Evolutionary conservation across 2,888 invertebrate species (phyloP), one percentile per base, ranked within the genome.

Genomic region (Actias luna): DNA sequence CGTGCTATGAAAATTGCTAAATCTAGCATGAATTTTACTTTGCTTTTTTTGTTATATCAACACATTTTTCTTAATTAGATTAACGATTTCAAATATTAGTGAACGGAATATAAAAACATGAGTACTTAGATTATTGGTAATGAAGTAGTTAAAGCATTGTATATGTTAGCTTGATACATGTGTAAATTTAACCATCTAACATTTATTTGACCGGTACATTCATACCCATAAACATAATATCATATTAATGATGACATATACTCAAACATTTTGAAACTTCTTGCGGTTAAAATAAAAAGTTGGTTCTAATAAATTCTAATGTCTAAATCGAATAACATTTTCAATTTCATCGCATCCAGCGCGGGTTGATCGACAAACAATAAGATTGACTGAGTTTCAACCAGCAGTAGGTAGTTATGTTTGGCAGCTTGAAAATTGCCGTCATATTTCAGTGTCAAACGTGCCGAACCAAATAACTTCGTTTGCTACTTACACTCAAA

Each of bases 371-470:
- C 83, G 87, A 80, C 87, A 85, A 85, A 87, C 85, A 84, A 82
- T 79, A 79, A 82, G 80, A 84, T 87, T 83, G 87, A 84, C 85
- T 86, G 82, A 75, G 73, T 74, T 73, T 73, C 67, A 65, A 68
- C 71, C 67, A 66, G 66, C 71, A 70, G 68, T 68, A 65, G 67
- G 65, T 73, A 75, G 74, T 74, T 83, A 82, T 77, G 83, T 83
- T 83, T 78, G 80, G 80, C 79, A 80, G 82, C 79, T 83, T 83
- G 78, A 83, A 87, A 87, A 89, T 88, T 87, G 84, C 85, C 83
- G 73, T 87, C 86, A 89, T 89, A 88, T 88, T 89, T 89, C 86
- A 87, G 75, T 83, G 85, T 84, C 87, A 84, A 79, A 76, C 79
- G 81, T 77, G 74, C 74, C 72, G 79, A 76, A 76, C 78, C 77